Evolutionary conservation across 1,140 invertebrate species (phyloP).

Genomic region (Apolygus lucorum): DNA sequence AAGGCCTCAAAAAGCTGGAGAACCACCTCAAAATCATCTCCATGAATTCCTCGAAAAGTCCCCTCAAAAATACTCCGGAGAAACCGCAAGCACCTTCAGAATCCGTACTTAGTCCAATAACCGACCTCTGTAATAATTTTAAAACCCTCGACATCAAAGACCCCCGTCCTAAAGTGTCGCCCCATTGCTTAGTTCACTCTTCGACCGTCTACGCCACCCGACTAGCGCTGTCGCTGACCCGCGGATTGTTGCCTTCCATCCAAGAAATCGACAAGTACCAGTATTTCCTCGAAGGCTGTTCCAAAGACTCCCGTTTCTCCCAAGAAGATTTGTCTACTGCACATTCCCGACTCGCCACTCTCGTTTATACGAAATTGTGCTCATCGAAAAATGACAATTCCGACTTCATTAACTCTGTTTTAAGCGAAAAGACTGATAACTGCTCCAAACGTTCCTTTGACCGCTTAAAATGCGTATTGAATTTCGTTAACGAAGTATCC

Average conservation of each 20-base stretch:
- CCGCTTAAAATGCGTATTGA: not conserved
- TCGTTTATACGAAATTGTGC: not conserved
- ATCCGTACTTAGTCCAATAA: not conserved
- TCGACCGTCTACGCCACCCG: not conserved
- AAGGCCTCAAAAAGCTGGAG: constrained; percentile 65
- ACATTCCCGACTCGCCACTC: not conserved
- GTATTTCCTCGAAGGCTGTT: not conserved
- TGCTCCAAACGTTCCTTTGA: not conserved
- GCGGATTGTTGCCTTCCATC: not conserved
- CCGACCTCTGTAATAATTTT: constrained; percentile 2
- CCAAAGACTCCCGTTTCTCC: not conserved
- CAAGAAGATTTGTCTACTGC: not conserved
- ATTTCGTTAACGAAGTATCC: not conserved
- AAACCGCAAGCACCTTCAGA: too few species aligned
- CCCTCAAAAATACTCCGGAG: not conserved
- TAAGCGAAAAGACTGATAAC: not conserved
- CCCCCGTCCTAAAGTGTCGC: not conserved
- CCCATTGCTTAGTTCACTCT: not conserved
- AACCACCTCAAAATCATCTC: constrained; percentile 49
- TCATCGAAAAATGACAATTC: not conserved
- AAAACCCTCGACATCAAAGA: not conserved
- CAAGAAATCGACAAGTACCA: constrained; percentile 6
- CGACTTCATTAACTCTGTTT: not conserved
- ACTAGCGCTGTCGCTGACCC: not conserved
- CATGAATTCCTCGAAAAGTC: not conserved